A percentile compares a stretch with the other conserved stretches of the same genome.
Evolutionary conservation across 64 coral and sea anemone species (phyloP).

Genomic region (Pocillopora verrucosa): DNA sequence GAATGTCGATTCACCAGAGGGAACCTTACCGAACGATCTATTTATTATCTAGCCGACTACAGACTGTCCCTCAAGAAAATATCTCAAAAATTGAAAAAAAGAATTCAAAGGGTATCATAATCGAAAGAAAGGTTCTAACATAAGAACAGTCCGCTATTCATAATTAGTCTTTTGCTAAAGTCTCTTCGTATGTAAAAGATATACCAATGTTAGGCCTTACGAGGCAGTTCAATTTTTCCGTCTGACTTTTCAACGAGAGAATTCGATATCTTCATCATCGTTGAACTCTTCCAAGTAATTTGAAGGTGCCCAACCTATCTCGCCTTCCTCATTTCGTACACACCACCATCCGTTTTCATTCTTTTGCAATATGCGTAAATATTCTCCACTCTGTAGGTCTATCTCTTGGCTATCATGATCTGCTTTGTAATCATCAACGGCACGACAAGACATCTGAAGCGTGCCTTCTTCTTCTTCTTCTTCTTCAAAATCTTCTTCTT

Average conservation of each 20-base stretch:
- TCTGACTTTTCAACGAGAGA: not conserved
- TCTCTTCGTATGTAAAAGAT: no score
- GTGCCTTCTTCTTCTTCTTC: not conserved
- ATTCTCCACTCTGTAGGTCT: conserved; percentile 62
- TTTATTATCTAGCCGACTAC: no score
- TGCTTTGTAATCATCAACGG: not conserved
- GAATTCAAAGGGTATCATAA: no score
- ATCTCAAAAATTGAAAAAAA: no score
- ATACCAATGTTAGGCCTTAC: no score
- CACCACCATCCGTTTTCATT: conserved; percentile 81
- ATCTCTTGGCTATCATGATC: conserved; percentile 44
- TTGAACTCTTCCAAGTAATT: conserved; percentile 51
- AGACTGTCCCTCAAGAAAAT: no score
- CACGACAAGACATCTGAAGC: not conserved
- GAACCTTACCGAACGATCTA: no score
- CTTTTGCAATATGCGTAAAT: conserved; percentile 61
- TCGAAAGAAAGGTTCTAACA: no score
- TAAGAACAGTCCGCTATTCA: no score
- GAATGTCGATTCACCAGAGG: no score
- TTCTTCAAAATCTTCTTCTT: not conserved
- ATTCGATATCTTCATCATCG: not conserved
- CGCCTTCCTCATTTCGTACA: conserved; percentile 41
- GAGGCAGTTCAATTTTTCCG: not conserved
- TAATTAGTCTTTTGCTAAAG: no score
- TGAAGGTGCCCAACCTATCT: conserved; percentile 82